Base-by-base conservation (phyloP, 2,113 vertebrate genomes). In the Xiphophorus couchianus region DNA sequence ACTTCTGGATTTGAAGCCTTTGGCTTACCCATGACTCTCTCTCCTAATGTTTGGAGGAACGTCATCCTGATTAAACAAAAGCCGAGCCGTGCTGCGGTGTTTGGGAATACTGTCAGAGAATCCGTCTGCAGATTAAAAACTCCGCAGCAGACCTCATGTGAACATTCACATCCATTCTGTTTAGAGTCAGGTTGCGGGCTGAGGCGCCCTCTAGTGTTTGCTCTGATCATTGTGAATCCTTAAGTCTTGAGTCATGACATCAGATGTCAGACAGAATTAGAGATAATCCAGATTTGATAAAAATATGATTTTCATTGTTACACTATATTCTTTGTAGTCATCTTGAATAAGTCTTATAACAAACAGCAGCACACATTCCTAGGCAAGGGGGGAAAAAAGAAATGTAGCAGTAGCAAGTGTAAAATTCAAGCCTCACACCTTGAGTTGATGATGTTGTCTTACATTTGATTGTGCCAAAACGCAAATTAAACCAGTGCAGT, bases 201-300 rank as follows among this genome's bases (percentile, higher is more conserved):
- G 35, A 1, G 61, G 73, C 78, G 74, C 78, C 88, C 83, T 79
- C 91, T 30, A 4, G 77, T 87, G 90, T 4, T 7, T 5, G 0
- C 9, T 15, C 30, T 27, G 0, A 0, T 0, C 2, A 80, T 37
- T 81, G 30, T 17, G 0, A 3, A 37, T 1, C 3, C 30, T 10
- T 62, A 28, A 37, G 10, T 37, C 58, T 7, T 62, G 68, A 78
- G 37, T 78, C 80, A 72, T 76, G 28, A 73, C 85, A 73, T 84
- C 82, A 81, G 69, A 37, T 72, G 71, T 78, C 77, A 87, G 77
- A 7, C 66, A 30, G 69, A 74, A 71, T 80, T 58, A 86, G 71
- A 66, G 9, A 42, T 6, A 15, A 29, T 74, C 73, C 9, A 54
- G 44, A 67, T 54, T 72, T 28, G 77, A 84, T 71, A 80, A 77